Base-by-base conservation (phyloP, 2,888 invertebrate genomes). In the Megastigmus dorsalis region DNA sequence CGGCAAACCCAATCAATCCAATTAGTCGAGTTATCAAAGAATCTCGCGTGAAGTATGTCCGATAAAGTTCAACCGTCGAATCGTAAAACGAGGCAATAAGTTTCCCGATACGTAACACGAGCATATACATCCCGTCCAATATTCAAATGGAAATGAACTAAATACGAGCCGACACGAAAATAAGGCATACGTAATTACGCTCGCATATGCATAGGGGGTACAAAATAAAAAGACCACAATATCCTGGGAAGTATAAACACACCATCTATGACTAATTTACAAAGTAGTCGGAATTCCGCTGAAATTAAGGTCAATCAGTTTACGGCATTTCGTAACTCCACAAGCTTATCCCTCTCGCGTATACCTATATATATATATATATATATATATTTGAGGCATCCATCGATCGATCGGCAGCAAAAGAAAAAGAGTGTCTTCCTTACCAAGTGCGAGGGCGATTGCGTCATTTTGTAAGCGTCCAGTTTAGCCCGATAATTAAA, bases 241-340 rank as follows among this genome's bases (percentile, higher is more conserved):
- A 13, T 23, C 36, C 50, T 28, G 18, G n/a, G n/a, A n/a, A n/a
- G n/a, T n/a, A 38, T 52, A 38, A 13, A 52, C 38, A 65, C 48
- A 30, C 30, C 0, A 20, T 4, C 36, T 20, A 50, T 63, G 62
- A 52, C 63, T 48, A 50, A 63, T 50, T 62, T 45, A 62, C 38
- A 18, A 52, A 52, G 52, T 52, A 15, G 52, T 26, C 18, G 65
- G 38, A 52, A 52, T 65, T 52, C 38, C 36, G n/a, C n/a, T 38
- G 28, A 36, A 65, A 65, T 65, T 65, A 65, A 52, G 65, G 65
- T 52, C 52, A 65, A 65, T 65, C 45, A 41, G 41, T 43, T 5
- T 59, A 45, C 18, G 48, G 5, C 15, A 13, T 52, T 15, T 65
- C 52, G 52, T 52, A 65, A 62, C 33, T n/a, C 20, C 33, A 20